Base-by-base conservation (phyloP, 1,140 invertebrate genomes). In the Diachasmimorpha longicaudata region DNA sequence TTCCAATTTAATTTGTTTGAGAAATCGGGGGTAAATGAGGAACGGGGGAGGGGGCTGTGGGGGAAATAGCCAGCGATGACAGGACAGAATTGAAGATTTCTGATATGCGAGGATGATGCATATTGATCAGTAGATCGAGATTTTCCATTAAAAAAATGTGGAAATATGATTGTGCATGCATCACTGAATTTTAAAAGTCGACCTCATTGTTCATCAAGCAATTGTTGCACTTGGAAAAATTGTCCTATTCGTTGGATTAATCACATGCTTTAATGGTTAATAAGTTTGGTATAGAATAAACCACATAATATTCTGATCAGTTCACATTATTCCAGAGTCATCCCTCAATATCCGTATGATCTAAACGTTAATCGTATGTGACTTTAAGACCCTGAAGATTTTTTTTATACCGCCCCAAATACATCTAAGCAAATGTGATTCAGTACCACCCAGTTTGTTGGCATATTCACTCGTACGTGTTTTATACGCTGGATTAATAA, bases 401-500 rank as follows among this genome's bases (percentile, higher is more conserved):
- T 63, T 31, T 63, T 55, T 58, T 58, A 23, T 11, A 69, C 4
- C 37, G 16, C 16, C 2, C 16, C 0, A 69, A 39, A 13, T 16
- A 37, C 13, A 69, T 39, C 4, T 39, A 39, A 37, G 42, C 67
- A 39, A n/a, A n/a, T 39, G 23, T 23, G 21, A 5, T 23, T 14
- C 25, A 23, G n/a, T 23, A 48, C 23, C 16, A 71, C 42, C 42
- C 21, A 46, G 23, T 52, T n/a, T 25, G 25, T 72, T 19, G 31
- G 31, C 48, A 72, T 39, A 48, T 37, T 16, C 25, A 58, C 46
- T 39, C 58, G 37, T 63, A 63, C 14, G 48, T 16, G 14, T 63
- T 63, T 73, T 73, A 55, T 16, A 73, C 37, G 66, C n/a, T 55
- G 70, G 23, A 73, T 77, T 44, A 70, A 70, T 70, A 55, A 69